Percentiles rank a stretch among this genome's conserved stretches.
Evolutionary conservation across 2,888 invertebrate species (phyloP).

Genomic region (Thelaira solivaga): DNA sequence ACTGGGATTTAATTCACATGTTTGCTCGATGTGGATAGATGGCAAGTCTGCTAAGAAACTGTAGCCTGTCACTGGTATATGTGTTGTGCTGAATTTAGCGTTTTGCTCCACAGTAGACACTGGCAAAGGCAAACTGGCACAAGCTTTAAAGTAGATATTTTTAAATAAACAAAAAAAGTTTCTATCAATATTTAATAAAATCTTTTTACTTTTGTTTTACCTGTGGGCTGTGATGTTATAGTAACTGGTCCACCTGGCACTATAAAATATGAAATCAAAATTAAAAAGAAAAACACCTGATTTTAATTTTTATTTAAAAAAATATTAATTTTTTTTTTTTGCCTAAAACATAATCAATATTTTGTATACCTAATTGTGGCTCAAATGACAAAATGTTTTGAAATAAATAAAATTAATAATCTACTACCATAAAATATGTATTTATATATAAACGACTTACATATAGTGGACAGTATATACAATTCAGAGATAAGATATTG

Average conservation of each 20-base stretch:
- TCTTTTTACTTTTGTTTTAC: slow-evolving; percentile 15
- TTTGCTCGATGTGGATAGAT: slow-evolving; percentile 86
- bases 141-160: slow-evolving; percentile 49
- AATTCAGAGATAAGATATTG: slow-evolving; percentile 29
- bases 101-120: slow-evolving; percentile 70
- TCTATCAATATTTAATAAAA: not conserved
- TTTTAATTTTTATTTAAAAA: too few species aligned
- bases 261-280: slow-evolving; percentile 52
- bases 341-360: too few species aligned
- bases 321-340: too few species aligned
- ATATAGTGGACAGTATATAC: not conserved
- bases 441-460: too few species aligned
- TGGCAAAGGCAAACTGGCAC: slow-evolving; percentile 68
- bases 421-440: not conserved
- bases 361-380: too few species aligned
- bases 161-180: not conserved
- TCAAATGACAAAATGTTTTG: not conserved
- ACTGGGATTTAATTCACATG: slow-evolving; percentile 87
- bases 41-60: slow-evolving; percentile 85
- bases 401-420: not conserved
- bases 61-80: slow-evolving; percentile 81
- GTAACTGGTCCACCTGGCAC: slow-evolving; percentile 71
- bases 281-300: too few species aligned
- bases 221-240: slow-evolving; percentile 72
- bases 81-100: slow-evolving; percentile 66